A percentile compares a stretch with the other conserved stretches of the same genome.
These are phyloP conservation scores for Chaenodraco wilsoni DNA, from an alignment of 2,797 vertebrate species.

Conservation along the genomic window DNA sequence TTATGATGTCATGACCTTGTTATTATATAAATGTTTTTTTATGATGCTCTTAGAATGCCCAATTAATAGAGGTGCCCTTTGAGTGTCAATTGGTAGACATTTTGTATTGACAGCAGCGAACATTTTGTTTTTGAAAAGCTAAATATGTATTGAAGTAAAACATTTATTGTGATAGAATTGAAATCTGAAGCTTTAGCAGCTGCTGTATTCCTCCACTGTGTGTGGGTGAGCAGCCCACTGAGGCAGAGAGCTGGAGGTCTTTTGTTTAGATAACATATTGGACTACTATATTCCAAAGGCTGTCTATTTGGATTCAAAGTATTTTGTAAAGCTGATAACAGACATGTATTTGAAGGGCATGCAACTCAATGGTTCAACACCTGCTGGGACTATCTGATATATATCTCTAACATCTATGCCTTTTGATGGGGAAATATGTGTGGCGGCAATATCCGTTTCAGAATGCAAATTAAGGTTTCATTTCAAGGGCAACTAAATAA, in stretches of 20 bases:
- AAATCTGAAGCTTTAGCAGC: too few relatives aligned
- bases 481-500: too few relatives aligned
- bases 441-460: constrained; percentile 12
- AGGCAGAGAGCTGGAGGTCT: constrained; percentile 29
- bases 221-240: constrained; percentile 22
- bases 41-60: too few relatives aligned
- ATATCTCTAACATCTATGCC: constrained; percentile 40
- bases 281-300: constrained; percentile 22
- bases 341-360: constrained; percentile 20
- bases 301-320: constrained; percentile 9
- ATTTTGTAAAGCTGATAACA: background rate
- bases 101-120: too few relatives aligned
- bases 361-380: background rate
- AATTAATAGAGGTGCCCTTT: too few relatives aligned
- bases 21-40: too few relatives aligned
- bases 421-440: constrained; percentile 5
- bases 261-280: constrained; percentile 34
- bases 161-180: too few relatives aligned
- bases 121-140: too few relatives aligned
- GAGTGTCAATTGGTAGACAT: too few relatives aligned
- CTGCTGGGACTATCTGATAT: background rate
- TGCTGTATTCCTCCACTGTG: constrained; percentile 5
- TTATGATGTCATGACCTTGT: too few relatives aligned
- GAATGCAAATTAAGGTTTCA: constrained; percentile 3
- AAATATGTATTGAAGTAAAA: too few relatives aligned